Conservation (phyloP, 2,888 invertebrate genomes). For the Dimorphilus gyrociliatus region DNA sequence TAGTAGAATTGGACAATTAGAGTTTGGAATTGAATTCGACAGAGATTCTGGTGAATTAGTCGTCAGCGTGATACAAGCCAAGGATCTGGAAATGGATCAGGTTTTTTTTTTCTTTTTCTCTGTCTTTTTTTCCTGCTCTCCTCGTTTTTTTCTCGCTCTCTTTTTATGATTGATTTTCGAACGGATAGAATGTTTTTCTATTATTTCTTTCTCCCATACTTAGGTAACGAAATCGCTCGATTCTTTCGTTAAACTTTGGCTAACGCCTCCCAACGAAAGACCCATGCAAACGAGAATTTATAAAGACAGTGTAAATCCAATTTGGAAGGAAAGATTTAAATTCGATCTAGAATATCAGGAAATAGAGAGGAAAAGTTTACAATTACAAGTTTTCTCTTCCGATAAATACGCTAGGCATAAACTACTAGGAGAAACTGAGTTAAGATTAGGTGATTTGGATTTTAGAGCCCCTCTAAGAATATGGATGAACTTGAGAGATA, state of each 20-base stretch:
- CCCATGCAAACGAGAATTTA: slow-evolving; percentile 55
- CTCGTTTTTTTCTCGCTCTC: no score
- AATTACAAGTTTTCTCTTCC: slow-evolving; percentile 50
- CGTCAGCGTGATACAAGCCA: slow-evolving; percentile 59
- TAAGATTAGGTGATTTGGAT: slow-evolving; percentile 49
- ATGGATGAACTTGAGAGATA: slow-evolving; percentile 60
- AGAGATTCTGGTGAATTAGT: slow-evolving; percentile 49
- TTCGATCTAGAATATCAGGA: slow-evolving; percentile 48
- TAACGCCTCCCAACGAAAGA: slow-evolving; percentile 53
- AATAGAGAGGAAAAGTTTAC: slow-evolving; percentile 45
- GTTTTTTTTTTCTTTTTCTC: no score
- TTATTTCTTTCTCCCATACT: no score
- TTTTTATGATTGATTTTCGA: no score
- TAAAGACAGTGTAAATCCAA: slow-evolving; percentile 51
- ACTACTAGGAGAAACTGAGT: slow-evolving; percentile 46
- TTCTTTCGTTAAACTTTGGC: slow-evolving; percentile 57
- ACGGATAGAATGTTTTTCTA: no score
- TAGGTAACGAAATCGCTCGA: slow-evolving; percentile 45
- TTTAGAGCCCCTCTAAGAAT: slow-evolving; percentile 53
- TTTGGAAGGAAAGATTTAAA: slow-evolving; percentile 59
- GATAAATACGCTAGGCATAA: slow-evolving; percentile 42
- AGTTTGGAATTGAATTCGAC: slow-evolving; percentile 59
- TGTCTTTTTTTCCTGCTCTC: no score
- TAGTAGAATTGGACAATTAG: slow-evolving; percentile 55
- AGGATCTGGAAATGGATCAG: slow-evolving; percentile 49